Base-by-base conservation (phyloP, 2,113 vertebrate genomes). In the Mohoua ochrocephala region DNA sequence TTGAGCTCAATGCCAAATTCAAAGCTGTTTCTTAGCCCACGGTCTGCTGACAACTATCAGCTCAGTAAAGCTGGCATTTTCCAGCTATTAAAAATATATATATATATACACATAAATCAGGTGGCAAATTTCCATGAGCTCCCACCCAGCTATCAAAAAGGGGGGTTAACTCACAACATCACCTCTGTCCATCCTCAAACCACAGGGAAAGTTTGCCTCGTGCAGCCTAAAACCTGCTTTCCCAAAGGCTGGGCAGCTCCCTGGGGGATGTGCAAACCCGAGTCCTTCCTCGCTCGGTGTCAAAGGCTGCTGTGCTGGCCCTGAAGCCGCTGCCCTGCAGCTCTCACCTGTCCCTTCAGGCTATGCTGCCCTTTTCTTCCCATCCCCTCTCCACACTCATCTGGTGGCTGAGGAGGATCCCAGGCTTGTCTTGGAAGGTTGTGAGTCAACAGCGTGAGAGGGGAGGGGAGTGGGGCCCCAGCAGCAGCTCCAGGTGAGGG, bases 321-420 rank as follows among this genome's bases (percentile, higher is more conserved):
- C 84, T 56, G 50, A 50, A 56, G 45, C 27, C 10, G 1, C 54
- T 63, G 57, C 56, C 44, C 47, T 15, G 41, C 73, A 59, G 49
- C 44, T 20, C 13, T 23, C 1, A 0, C 26, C 50, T 31, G 41
- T 4, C 31, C 13, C 9, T 47, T n/a, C 3, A 7, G 45, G 64
- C n/a, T 53, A 4, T n/a, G 54, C 57, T 64, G 60, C 49, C 23
- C 22, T 83, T 63, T 44, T 27, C 63, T 28, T 37, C 42, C 56
- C n/a, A 63, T 7, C 4, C 61, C 23, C 28, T 60, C 54, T 31
- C 23, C 1, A 0, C 20, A 15, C 21, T n/a, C 13, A 3, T 39
- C 17, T 8, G 4, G n/a, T 23, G n/a, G 30, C 39, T 21, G 19
- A 27, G 31, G 45, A 69, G 31, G 68, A 44, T 30, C 54, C 37